phyloP scores from a whole-genome alignment of 2,888 invertebrate species.

The Pilophorus perplexus region DNA sequence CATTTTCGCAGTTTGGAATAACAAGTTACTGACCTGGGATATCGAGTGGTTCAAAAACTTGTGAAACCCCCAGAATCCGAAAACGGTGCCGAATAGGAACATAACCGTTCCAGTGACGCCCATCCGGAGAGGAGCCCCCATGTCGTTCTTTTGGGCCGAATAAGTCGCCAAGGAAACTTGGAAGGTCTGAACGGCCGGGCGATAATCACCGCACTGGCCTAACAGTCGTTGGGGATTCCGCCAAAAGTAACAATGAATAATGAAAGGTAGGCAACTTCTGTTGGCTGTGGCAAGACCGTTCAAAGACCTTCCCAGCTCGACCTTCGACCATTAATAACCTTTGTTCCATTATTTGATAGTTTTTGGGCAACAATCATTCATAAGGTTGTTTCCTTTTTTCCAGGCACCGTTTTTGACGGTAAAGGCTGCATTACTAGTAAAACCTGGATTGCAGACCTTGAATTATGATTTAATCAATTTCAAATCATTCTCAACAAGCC shows the following conservation, averaged over 20 bases:
- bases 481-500: no score
- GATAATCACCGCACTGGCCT: no score
- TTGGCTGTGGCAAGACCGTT: slow-evolving; percentile 13
- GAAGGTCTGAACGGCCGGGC: slow-evolving; percentile 34
- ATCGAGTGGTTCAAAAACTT: slow-evolving; percentile 47
- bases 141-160: slow-evolving; percentile 35
- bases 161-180: no score
- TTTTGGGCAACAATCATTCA: slow-evolving; percentile 23
- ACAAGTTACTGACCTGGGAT: slow-evolving; percentile 47
- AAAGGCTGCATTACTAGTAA: no score
- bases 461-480: no score
- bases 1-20: no score
- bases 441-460: no score
- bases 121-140: slow-evolving; percentile 48
- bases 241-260: slow-evolving; percentile 13
- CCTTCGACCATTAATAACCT: not conserved
- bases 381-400: no score
- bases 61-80: slow-evolving; percentile 49
- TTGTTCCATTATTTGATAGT: slow-evolving; percentile 31
- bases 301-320: not conserved
- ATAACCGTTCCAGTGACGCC: slow-evolving; percentile 47
- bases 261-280: slow-evolving; percentile 3
- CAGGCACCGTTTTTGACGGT: no score
- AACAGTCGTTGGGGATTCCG: no score
- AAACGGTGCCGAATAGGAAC: slow-evolving; percentile 45